Evolutionary conservation across 1,140 invertebrate genomes (phyloP).

Genomic region (Odontomachus brunneus): DNA sequence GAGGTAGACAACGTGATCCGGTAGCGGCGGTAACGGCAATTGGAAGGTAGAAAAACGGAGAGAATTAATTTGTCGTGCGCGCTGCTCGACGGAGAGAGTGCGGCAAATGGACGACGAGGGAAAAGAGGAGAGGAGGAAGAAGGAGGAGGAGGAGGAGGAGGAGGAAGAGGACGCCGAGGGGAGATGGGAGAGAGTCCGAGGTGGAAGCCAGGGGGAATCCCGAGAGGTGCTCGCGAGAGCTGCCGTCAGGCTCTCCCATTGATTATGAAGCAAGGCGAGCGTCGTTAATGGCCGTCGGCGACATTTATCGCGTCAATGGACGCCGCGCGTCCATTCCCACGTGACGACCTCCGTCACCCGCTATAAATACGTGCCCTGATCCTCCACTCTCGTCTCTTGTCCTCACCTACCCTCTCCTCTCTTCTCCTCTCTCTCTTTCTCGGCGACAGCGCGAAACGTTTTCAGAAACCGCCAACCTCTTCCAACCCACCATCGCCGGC

Average conservation of each 20-base stretch:
- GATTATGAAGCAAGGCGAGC: conserved; percentile 75
- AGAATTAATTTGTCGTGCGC: conserved; percentile 70
- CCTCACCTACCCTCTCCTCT: conserved; percentile 9
- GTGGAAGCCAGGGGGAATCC: conserved; percentile 19
- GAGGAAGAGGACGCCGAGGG: conserved; percentile 3
- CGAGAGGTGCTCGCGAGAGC: conserved; percentile 26
- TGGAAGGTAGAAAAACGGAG: conserved; percentile 74
- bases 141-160: not conserved
- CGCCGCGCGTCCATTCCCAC: conserved; percentile 72
- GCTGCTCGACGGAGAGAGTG: conserved; percentile 30
- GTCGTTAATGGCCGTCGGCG: conserved; percentile 75
- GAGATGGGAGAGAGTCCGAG: conserved; percentile 9
- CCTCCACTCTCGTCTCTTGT: conserved; percentile 7
- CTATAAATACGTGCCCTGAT: conserved; percentile 68
- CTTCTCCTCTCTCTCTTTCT: conserved; percentile 4
- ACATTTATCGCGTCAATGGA: conserved; percentile 77
- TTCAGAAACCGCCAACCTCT: conserved; percentile 60
- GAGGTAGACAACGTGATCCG: conserved; percentile 66
- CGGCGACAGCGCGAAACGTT: conserved; percentile 50
- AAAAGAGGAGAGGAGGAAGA: not conserved
- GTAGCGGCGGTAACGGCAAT: conserved; percentile 70
- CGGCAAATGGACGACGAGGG: conserved; percentile 33
- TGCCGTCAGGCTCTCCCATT: conserved; percentile 65
- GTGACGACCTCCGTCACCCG: conserved; percentile 69
- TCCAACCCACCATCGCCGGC: not conserved